Conservation (phyloP, 2,888 invertebrate species). For the Noctua comes region DNA sequence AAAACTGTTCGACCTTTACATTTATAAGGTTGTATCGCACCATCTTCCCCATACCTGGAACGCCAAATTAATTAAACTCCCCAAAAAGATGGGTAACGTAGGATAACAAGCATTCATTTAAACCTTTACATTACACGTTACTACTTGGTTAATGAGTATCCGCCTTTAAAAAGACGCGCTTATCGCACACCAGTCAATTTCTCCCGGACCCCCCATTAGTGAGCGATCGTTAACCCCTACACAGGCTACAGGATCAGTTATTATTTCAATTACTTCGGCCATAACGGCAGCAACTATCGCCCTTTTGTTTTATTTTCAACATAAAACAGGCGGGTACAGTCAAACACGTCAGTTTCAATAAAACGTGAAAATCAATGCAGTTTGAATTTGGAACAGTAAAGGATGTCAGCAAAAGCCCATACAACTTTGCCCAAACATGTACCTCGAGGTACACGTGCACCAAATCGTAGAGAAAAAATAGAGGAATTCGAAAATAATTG, state of each 20-base stretch:
- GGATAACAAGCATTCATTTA: constrained; percentile 56
- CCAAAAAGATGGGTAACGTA: constrained; percentile 36
- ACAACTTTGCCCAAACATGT: too few species aligned
- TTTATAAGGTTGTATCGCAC: neutral
- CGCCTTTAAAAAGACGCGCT: constrained; percentile 59
- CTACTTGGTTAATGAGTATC: constrained; percentile 48
- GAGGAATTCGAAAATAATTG: too few species aligned
- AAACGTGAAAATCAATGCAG: constrained; percentile 12
- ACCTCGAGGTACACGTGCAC: too few species aligned
- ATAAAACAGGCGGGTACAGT: constrained; percentile 28
- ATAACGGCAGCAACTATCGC: constrained; percentile 47
- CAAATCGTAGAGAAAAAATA: too few species aligned
- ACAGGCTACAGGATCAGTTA: constrained; percentile 61
- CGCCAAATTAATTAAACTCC: constrained; percentile 55
- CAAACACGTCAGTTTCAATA: constrained; percentile 20
- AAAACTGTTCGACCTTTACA: constrained; percentile 2
- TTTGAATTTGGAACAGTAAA: constrained; percentile 19
- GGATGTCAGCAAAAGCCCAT: too few species aligned
- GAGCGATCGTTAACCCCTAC: constrained; percentile 66
- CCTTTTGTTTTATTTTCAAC: constrained; percentile 64
- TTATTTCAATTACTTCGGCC: constrained; percentile 72
- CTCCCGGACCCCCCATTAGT: constrained; percentile 64
- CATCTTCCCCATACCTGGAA: constrained; percentile 25
- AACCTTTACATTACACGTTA: constrained; percentile 48
- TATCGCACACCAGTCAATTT: constrained; percentile 58